These are phyloP conservation scores for Helarctos malayanus DNA, from an alignment of 2,797 vertebrate species.

Conservation along the genomic window DNA sequence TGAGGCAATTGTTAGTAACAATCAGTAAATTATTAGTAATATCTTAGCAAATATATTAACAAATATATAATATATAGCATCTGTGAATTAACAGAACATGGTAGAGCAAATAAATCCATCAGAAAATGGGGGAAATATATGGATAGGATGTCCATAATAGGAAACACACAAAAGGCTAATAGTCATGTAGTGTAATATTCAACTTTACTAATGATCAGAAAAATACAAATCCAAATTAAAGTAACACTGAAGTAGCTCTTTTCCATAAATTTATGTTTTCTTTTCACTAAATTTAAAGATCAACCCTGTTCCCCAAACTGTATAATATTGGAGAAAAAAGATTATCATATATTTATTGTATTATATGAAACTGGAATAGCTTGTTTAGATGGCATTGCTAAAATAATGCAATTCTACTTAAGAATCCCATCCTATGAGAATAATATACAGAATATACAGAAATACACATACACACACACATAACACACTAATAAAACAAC, in stretches of 20 bases:
- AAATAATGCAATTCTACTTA: neutral
- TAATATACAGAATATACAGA: neutral
- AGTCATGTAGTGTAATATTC: neutral
- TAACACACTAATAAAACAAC: neutral
- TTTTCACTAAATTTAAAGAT: neutral
- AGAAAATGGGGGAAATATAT: neutral
- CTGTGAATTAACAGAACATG: neutral
- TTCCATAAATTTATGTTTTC: neutral
- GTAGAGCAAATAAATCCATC: neutral
- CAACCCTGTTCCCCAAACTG: accelerated
- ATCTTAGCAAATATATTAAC: neutral
- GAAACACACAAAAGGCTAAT: neutral
- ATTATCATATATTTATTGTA: neutral
- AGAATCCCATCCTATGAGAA: neutral
- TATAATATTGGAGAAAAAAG: neutral
- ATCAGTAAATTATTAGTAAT: neutral
- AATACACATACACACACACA: neutral
- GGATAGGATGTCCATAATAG: too few relatives aligned
- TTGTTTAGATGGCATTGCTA: neutral
- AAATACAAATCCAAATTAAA: neutral
- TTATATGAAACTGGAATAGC: neutral
- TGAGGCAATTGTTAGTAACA: neutral
- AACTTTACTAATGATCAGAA: neutral
- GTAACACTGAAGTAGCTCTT: neutral
- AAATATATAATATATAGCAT: neutral